Evolutionary conservation across 1,140 invertebrate species (phyloP), one percentile per base, ranked within the genome.

Genomic region (Helicorthomorpha holstii): DNA sequence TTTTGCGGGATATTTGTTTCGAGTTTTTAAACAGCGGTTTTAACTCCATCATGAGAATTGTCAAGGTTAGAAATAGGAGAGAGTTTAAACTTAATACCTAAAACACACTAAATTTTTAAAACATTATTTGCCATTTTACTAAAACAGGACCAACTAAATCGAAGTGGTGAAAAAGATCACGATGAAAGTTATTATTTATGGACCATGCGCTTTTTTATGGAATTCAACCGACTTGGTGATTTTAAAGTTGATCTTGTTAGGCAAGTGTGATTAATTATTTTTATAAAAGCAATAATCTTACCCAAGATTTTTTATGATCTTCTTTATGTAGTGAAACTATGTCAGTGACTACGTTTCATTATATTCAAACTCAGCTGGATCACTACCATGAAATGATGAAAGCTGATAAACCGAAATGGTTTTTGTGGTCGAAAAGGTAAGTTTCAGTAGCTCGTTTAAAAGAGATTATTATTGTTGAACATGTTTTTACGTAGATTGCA

Each of bases 171-270:
- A 45, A 78, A 75, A 55, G 73, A 73, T 44, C 69, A 88, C 63
- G 92, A 97, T 70, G 85, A 93, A 62, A 84, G 83, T 7, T 92
- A 93, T 69, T 94, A 95, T 68, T 71, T 96, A 45, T 95, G 89
- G 90, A 79, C 85, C 4, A 72, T 95, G 59, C 80, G 82, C 63
- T 98, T 96, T 71, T 97, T 96, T 66, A 93, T 96, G 88, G 86
- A 94, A 68, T 96, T 97, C 68, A 94, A 93, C 75, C 78, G 93
- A 57, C 73, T 79, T 61, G 75, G 81, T 59, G 80, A 73, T 44
- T 87, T 90, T 62, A 76, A 85, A 69, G 78, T 93, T 55, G 87
- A 90, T 68, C 74, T 88, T 57, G 81, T 95, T 49, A 87, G 85
- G 85, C 88, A 69, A 73, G 29, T 34, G 16, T 34, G 7, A 16